A percentile compares a stretch with the other conserved stretches of the same genome.
These are phyloP conservation scores for Malurus alboscapulatus DNA, from an alignment of 2,113 vertebrate species.

Conservation along the genomic window DNA sequence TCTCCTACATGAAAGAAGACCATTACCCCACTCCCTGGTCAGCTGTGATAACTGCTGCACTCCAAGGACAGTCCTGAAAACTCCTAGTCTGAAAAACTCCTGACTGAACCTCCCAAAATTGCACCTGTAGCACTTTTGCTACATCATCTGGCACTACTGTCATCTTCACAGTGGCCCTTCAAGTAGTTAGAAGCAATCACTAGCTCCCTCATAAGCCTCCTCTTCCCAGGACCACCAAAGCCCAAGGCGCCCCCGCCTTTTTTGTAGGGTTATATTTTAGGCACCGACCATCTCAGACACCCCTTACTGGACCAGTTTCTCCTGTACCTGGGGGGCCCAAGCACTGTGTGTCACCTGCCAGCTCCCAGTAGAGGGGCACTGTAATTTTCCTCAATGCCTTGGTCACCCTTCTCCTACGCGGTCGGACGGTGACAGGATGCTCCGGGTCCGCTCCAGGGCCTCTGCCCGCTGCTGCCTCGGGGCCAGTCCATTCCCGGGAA, in stretches of 20 bases:
- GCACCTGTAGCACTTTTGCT: not conserved
- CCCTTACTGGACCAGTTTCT: not conserved
- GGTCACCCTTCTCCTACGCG: accelerated
- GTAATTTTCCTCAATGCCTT: not conserved
- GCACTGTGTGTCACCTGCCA: not conserved
- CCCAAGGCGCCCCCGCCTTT: not conserved
- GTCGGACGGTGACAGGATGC: accelerated
- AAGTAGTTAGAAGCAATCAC: not conserved
- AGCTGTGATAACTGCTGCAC: not conserved
- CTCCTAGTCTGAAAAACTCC: not conserved
- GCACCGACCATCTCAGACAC: accelerated
- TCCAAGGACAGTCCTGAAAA: not conserved
- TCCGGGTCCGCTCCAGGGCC: accelerated
- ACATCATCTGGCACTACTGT: not conserved
- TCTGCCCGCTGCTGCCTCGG: not conserved
- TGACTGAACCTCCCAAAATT: not conserved
- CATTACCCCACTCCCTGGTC: not conserved
- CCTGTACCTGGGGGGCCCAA: accelerated
- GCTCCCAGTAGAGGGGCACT: not conserved
- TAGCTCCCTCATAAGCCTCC: not conserved
- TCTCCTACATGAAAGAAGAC: not conserved
- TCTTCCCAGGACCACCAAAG: not conserved
- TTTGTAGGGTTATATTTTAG: not conserved
- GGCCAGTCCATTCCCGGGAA: accelerated
- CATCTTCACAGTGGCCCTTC: not conserved